A percentile compares a stretch with the other conserved stretches of the same genome.
Evolutionary conservation across 2,797 vertebrate genomes (phyloP).

Genomic region (Mionectes olivaceus): DNA sequence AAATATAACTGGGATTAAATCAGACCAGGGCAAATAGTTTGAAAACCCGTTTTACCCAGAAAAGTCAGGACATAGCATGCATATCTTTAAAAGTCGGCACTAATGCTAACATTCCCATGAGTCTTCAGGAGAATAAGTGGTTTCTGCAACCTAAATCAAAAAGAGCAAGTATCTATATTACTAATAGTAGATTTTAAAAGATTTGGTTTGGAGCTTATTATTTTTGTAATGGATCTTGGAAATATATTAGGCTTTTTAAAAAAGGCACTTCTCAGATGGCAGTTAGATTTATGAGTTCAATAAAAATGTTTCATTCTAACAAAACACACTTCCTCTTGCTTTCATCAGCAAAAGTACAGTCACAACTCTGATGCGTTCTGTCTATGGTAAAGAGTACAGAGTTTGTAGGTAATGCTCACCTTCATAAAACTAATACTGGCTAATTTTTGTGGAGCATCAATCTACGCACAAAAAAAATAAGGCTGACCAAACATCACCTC

Average conservation of each 20-base stretch:
- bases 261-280: not conserved
- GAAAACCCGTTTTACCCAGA: not conserved
- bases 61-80: not conserved
- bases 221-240: not conserved
- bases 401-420: not conserved
- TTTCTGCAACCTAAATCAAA: not conserved
- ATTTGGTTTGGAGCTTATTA: not conserved
- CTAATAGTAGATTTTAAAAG: not conserved
- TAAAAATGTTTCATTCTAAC: not conserved
- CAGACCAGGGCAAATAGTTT: not conserved
- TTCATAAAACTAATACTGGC: not conserved
- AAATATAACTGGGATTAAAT: not conserved
- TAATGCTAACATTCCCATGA: not conserved
- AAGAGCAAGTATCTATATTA: not conserved
- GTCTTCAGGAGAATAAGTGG: not conserved
- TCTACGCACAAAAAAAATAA: not conserved
- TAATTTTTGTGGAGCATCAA: not conserved
- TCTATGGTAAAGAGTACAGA: not conserved
- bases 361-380: not conserved
- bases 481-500: not conserved
- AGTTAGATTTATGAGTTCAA: not conserved
- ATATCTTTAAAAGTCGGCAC: accelerated
- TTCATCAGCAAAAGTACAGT: not conserved
- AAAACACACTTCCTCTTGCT: not conserved
- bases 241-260: not conserved